Percentiles rank a stretch among this genome's conserved stretches.
These are phyloP conservation scores for Cossypha caffra DNA, from an alignment of 2,797 vertebrate species.

Conservation along the genomic window DNA sequence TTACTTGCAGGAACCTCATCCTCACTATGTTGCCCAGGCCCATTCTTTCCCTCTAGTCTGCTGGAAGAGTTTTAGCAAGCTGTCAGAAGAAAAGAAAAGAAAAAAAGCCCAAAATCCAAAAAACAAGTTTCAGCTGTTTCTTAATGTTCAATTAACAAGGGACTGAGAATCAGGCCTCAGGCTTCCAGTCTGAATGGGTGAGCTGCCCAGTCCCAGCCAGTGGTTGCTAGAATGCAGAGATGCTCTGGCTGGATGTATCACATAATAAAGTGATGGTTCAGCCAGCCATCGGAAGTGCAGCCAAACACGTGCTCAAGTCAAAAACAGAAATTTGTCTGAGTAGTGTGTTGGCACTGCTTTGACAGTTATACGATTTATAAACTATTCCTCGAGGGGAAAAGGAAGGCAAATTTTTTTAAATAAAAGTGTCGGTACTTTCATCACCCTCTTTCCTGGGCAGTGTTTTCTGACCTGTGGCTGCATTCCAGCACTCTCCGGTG, in stretches of 20 bases:
- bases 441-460: conserved; percentile 1
- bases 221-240: neutral
- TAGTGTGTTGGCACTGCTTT: neutral
- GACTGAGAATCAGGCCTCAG: neutral
- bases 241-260: neutral
- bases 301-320: conserved; percentile 34
- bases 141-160: neutral
- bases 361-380: conserved; percentile 13
- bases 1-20: neutral
- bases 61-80: neutral
- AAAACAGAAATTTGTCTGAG: conserved; percentile 13
- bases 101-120: rapidly evolving
- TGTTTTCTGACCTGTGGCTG: neutral
- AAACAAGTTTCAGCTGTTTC: neutral
- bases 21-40: neutral
- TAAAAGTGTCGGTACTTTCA: conserved; percentile 5
- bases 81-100: neutral
- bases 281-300: neutral
- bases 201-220: neutral
- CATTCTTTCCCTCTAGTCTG: neutral
- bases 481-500: neutral
- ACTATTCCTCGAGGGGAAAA: neutral
- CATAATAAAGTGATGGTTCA: neutral
- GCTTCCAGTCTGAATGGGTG: neutral
- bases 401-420: conserved; percentile 32